Evolutionary conservation across 2,797 vertebrate species (phyloP).

Genomic region (Echeneis naucrates): DNA sequence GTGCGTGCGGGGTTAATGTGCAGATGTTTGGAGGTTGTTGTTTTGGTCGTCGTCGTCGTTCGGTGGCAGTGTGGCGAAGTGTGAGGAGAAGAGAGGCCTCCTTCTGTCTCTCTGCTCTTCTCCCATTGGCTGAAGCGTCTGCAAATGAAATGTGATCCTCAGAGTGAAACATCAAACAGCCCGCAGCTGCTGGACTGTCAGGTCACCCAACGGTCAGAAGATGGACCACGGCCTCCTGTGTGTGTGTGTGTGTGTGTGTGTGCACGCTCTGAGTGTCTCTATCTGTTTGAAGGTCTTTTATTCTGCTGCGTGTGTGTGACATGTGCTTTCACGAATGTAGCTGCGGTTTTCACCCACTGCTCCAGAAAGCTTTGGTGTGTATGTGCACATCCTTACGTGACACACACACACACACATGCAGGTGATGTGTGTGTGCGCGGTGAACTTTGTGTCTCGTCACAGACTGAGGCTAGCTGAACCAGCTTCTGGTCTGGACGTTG

Average conservation of each 20-base stretch:
- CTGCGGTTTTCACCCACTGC: not conserved
- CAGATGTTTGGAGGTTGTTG: slow-evolving; percentile 16
- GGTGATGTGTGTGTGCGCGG: too few species aligned
- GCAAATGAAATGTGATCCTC: slow-evolving; percentile 78
- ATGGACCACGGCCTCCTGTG: slow-evolving; percentile 76
- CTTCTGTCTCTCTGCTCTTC: slow-evolving; percentile 43
- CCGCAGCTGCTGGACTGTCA: slow-evolving; percentile 83
- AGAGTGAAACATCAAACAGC: slow-evolving; percentile 86
- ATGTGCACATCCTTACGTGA: slow-evolving; percentile 8
- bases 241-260: slow-evolving; percentile 54
- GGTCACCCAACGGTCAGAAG: slow-evolving; percentile 85
- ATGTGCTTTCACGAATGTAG: slow-evolving; percentile 7
- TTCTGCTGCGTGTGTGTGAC: slow-evolving; percentile 15
- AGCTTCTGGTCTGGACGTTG: slow-evolving; percentile 55
- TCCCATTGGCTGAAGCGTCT: slow-evolving; percentile 79
- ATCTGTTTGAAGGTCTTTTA: slow-evolving; percentile 17
- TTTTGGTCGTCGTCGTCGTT: slow-evolving; percentile 36
- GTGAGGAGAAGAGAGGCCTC: slow-evolving; percentile 54
- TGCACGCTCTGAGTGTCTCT: slow-evolving; percentile 17
- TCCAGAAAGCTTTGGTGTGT: not conserved
- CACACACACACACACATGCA: too few species aligned
- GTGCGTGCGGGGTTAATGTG: slow-evolving; percentile 3
- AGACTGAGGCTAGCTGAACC: slow-evolving; percentile 39
- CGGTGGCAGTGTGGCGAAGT: slow-evolving; percentile 39
- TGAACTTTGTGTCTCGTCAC: slow-evolving; percentile 40